Evolutionary conservation across 2,888 invertebrate species (phyloP).

Genomic region (Siphonodentalium dalli): DNA sequence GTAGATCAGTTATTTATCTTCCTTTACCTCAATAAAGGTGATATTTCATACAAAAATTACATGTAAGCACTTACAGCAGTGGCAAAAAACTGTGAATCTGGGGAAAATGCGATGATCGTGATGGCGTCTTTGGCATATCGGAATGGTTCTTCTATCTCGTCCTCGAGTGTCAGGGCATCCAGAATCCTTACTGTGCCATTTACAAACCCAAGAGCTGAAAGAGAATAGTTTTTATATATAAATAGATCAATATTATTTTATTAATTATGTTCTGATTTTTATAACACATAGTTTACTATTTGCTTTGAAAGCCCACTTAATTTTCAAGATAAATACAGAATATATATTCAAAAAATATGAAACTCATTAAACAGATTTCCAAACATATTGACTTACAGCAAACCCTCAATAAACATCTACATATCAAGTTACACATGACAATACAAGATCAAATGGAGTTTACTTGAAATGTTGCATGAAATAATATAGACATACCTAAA

Average conservation of each 20-base stretch:
- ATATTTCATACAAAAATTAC: background rate
- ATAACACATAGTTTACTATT: no score
- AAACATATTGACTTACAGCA: no score
- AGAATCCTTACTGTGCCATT: slow-evolving; percentile 60
- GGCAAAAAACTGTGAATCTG: slow-evolving; percentile 61
- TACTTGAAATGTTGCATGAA: background rate
- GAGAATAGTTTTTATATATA: no score
- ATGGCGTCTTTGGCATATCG: slow-evolving; percentile 59
- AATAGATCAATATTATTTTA: no score
- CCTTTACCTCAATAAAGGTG: background rate
- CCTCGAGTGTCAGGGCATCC: slow-evolving; percentile 60
- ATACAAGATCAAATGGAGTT: background rate
- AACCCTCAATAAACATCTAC: no score
- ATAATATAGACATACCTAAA: slow-evolving; percentile 41
- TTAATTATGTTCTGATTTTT: no score
- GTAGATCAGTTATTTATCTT: background rate
- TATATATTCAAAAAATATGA: no score
- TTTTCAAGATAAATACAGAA: no score
- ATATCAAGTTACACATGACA: no score
- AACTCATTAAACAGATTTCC: no score
- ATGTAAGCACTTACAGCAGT: slow-evolving; percentile 62
- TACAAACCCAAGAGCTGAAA: slow-evolving; percentile 59
- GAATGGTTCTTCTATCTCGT: slow-evolving; percentile 57
- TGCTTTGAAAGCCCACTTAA: no score
- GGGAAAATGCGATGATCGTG: slow-evolving; percentile 62